Evolutionary conservation across 2,888 invertebrate genomes (phyloP).

Genomic region (Drosophila lutescens): DNA sequence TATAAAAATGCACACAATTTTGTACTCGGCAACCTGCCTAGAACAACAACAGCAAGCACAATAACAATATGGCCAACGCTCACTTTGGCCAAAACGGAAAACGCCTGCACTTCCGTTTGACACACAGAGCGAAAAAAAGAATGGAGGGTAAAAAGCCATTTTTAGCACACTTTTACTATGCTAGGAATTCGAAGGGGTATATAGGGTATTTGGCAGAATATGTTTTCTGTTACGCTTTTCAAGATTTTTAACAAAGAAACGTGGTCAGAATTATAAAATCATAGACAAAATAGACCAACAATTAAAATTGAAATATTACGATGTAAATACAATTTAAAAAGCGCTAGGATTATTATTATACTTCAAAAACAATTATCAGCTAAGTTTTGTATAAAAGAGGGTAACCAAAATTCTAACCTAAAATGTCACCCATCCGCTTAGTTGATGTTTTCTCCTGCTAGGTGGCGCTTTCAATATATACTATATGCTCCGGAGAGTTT

Average conservation of each 20-base stretch:
- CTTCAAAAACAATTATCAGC: too few relatives aligned
- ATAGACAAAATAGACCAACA: too few relatives aligned
- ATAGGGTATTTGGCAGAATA: not conserved
- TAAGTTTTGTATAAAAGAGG: not conserved
- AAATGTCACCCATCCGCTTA: not conserved
- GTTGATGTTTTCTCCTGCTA: slow-evolving; percentile 10
- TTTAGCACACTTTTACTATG: slow-evolving; percentile 31
- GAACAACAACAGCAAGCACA: slow-evolving; percentile 38
- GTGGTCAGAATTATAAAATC: too few relatives aligned
- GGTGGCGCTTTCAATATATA: slow-evolving; percentile 1
- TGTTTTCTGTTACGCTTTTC: too few relatives aligned
- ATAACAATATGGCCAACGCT: slow-evolving; percentile 58
- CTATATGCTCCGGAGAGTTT: slow-evolving; percentile 12
- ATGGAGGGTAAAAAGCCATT: slow-evolving; percentile 23
- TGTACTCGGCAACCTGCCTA: slow-evolving; percentile 66
- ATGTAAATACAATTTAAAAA: too few relatives aligned
- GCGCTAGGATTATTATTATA: too few relatives aligned
- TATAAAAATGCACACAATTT: slow-evolving; percentile 74
- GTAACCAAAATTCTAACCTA: not conserved
- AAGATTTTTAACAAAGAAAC: not conserved
- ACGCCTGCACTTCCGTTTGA: slow-evolving; percentile 77
- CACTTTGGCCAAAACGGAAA: slow-evolving; percentile 70
- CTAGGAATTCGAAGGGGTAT: not conserved
- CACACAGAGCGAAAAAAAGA: slow-evolving; percentile 38
- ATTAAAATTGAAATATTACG: too few relatives aligned